Evolutionary conservation across 2,113 vertebrate genomes (phyloP), one percentile per base, ranked within the genome.

Genomic region (Jaculus jaculus): DNA sequence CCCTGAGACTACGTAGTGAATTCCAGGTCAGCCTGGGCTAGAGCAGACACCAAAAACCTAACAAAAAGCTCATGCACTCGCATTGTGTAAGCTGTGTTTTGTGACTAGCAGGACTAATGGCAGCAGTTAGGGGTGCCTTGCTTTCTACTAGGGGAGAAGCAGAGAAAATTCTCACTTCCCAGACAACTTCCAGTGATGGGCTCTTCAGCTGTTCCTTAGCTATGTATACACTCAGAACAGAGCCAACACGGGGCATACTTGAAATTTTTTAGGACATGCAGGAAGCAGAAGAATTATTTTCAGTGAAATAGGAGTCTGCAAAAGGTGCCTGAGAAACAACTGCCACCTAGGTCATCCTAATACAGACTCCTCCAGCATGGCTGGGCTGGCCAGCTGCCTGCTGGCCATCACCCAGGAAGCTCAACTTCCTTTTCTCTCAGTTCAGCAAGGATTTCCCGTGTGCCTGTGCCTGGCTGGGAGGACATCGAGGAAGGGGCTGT

Each of bases 221-320:
- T 63, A n/a, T 34, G n/a, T n/a, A 80, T 2, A 84, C 72, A 71
- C n/a, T 96, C 77, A 42, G 85, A 89, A 72, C 39, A 89, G 87
- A 97, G 91, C 72, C 58, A 81, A 47, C 39, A 3, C 81, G 34
- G 30, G 93, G 72, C 89, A 95, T 92, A 80, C 66, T 90, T 93
- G 90, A 0, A 73, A 72, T 94, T 92, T 96, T 89, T 74, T 39
- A 72, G 90, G 37, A 37, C 90, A 30, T 94, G 58, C 91, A 92
- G 94, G 94, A 97, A 97, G 93, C 54, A 93, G 89, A 94, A 90
- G 54, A 93, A 94, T 93, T 93, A 75, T 94, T 95, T 96, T 93
- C 94, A 94, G 91, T 96, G 93, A 90, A 89, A 93, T 18, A 74
- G 84, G 93, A 96, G 90, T 88, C 92, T 95, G 37, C n/a, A 88